A percentile compares a stretch with the other conserved stretches of the same genome.
These are phyloP conservation scores for Ptychoptera albimana DNA, from an alignment of 2,888 invertebrate genomes.

Conservation along the genomic window DNA sequence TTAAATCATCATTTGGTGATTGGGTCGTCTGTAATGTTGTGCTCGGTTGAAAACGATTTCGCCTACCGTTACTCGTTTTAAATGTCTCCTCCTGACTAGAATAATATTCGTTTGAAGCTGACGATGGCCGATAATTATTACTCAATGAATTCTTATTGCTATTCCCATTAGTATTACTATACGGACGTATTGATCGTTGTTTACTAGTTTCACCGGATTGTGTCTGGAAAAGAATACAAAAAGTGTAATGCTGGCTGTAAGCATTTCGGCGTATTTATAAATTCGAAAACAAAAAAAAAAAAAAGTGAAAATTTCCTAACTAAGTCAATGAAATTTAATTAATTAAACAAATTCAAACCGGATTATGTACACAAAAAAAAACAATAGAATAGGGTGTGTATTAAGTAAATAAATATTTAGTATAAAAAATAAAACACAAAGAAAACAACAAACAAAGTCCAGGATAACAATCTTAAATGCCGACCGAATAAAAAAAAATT, in stretches of 20 bases:
- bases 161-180: neutral
- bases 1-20: slow-evolving; percentile 13
- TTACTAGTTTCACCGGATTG: neutral
- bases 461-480: too few relatives aligned
- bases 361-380: too few relatives aligned
- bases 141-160: neutral
- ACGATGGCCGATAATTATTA: neutral
- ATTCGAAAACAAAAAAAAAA: neutral
- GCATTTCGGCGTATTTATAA: neutral
- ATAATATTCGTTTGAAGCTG: slow-evolving; percentile 3
- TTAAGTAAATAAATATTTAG: too few relatives aligned
- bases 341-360: too few relatives aligned
- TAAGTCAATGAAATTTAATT: too few relatives aligned
- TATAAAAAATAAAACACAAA: too few relatives aligned
- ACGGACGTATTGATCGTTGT: neutral
- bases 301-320: neutral
- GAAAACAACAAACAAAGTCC: too few relatives aligned
- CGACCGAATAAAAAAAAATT: too few relatives aligned
- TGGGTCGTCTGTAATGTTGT: slow-evolving; percentile 12
- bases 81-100: slow-evolving; percentile 4
- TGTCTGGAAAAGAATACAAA: neutral
- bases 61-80: neutral
- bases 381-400: too few relatives aligned
- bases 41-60: slow-evolving; percentile 23
- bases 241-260: neutral